Evolutionary conservation across 2,113 vertebrate species (phyloP), one percentile per base, ranked within the genome.

Genomic region (Leptodactylus fuscus): DNA sequence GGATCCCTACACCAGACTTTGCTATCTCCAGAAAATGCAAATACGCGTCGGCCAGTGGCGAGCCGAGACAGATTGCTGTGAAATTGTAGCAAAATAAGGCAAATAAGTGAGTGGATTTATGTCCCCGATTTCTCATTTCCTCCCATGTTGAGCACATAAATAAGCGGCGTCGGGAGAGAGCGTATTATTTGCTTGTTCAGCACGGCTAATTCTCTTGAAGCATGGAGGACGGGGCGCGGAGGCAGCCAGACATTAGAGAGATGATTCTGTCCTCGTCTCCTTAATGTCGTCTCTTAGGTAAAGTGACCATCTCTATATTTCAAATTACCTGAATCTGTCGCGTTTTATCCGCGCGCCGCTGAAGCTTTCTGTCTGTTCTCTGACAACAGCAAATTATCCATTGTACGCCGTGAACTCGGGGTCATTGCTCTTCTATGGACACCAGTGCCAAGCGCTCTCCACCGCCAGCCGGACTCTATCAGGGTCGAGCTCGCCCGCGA

Each of bases 111-210:
- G 6, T 24, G 36, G 51, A 80, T 80, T 80, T 80, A 80, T 80
- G 51, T 22, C 29, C 34, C 32, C 38, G 51, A 80, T 80, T 60
- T 15, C 77, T 41, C 51, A 60, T 80, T 80, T 80, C 34, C 77
- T 62, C 34, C 34, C 51, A 41, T 62, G 70, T 44, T 24, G 20
- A 6, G 55, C 36, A 12, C 32, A 60, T 60, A 62, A 80, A 62
- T 80, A 80, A 62, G 51, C 24, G 77, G 9, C 32, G 27, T 24
- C 27, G 36, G 55, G 4, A 13, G 32, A 24, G 8, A 38, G 51
- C 53, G 22, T 62, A 24, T 62, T 24, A 80, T 80, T 62, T 80
- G 77, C 77, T 80, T 44, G 70, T 46, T 73, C 53, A 62, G 77
- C 53, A n/a, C 29, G 34, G n/a, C 36, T 60, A 13, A 24, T 80